phyloP scores from a whole-genome alignment of 2,113 vertebrate species.

The Morone saxatilis region DNA sequence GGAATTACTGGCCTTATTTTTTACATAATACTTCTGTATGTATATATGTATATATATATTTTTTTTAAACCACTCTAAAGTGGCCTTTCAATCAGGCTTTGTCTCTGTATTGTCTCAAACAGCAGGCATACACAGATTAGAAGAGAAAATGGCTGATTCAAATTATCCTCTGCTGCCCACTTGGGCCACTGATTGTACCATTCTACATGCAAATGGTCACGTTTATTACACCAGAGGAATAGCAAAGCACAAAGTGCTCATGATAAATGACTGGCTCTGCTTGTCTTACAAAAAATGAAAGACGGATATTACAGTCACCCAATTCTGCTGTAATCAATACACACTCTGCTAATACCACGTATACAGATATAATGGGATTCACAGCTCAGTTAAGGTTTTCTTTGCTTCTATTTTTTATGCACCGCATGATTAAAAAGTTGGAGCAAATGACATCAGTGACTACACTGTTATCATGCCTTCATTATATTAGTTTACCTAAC shows the following conservation, averaged over 20 bases:
- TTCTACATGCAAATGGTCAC: conserved; percentile 76
- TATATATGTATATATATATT: not conserved
- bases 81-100: conserved; percentile 61
- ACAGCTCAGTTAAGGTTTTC: not conserved
- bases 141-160: conserved; percentile 38
- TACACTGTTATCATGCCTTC: conserved; percentile 14
- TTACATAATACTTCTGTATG: not conserved
- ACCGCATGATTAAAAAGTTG: conserved; percentile 10
- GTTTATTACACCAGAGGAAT: conserved; percentile 70
- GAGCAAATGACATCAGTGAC: conserved; percentile 23
- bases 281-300: conserved; percentile 46
- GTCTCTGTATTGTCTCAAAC: conserved; percentile 47
- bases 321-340: conserved; percentile 53
- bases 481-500: conserved; percentile 34
- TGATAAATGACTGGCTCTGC: conserved; percentile 63
- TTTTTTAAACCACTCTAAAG: conserved; percentile 27
- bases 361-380: not conserved
- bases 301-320: conserved; percentile 28
- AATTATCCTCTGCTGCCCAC: conserved; percentile 46
- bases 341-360: conserved; percentile 1
- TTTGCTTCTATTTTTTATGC: conserved; percentile 13
- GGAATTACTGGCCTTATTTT: not conserved
- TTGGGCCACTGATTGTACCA: conserved; percentile 73
- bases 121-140: conserved; percentile 46
- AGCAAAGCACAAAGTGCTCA: conserved; percentile 69